Evolutionary conservation across 2,888 invertebrate species (phyloP).

Genomic region (Drosophila peninsularis): DNA sequence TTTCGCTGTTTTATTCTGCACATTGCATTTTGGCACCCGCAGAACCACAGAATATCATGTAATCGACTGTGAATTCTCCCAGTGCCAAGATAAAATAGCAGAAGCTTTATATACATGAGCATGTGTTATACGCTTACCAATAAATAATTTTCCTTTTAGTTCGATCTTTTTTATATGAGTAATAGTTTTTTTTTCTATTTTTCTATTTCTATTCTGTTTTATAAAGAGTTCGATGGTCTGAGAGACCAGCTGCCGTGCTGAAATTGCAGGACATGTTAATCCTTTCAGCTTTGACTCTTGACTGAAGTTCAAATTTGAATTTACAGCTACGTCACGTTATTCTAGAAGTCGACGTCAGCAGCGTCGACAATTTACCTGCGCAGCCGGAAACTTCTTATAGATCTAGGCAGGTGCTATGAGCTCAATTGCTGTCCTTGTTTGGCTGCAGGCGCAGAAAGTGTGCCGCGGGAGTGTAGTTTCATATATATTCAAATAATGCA

Average conservation of each 20-base stretch:
- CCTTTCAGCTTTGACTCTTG: conserved; percentile 84
- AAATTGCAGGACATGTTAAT: conserved; percentile 83
- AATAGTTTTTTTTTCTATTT: too few relatives aligned
- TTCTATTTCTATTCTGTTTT: too few relatives aligned
- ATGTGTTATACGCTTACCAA: conserved; percentile 19
- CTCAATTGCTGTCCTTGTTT: conserved; percentile 70
- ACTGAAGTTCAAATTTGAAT: conserved; percentile 82
- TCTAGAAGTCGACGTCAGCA: conserved; percentile 32
- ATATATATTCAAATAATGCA: conserved; percentile 39
- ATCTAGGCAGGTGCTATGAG: conserved; percentile 70
- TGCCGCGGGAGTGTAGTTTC: conserved; percentile 19
- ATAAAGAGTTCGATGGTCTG: background rate
- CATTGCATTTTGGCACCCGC: conserved; percentile 85
- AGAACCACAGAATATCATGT: conserved; percentile 84
- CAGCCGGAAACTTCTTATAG: conserved; percentile 70
- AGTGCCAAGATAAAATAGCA: conserved; percentile 84
- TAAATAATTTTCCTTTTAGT: background rate
- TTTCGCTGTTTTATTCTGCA: conserved; percentile 33
- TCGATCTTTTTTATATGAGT: background rate
- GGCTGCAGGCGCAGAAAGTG: conserved; percentile 26
- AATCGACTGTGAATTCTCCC: conserved; percentile 85
- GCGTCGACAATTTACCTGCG: conserved; percentile 34
- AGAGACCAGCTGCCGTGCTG: conserved; percentile 34
- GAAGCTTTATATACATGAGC: conserved; percentile 19
- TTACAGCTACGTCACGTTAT: conserved; percentile 72